Evolutionary conservation across 2,113 vertebrate species (phyloP), one percentile per base, ranked within the genome.

Genomic region (Crocuta crocuta): DNA sequence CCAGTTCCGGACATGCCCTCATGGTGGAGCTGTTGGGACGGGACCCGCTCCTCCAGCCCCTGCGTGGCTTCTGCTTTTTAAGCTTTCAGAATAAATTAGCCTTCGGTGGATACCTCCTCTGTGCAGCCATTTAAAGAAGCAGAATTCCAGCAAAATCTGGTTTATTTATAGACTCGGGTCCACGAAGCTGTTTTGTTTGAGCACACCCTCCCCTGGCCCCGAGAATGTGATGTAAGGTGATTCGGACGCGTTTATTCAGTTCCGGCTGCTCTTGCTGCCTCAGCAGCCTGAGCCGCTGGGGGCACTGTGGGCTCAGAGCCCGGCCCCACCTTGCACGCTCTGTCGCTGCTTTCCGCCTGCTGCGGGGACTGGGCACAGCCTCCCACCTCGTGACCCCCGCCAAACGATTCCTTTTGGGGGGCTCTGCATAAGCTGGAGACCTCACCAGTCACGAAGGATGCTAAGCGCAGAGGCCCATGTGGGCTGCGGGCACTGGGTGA

Each of bases 401-500:
- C 26, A 4, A 13, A 0, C 26, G 4, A 1, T 1, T 31, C 50
- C 7, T 50, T 39, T 2, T 8, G 39, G 68, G 71, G 17, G 17
- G 26, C 50, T 35, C 23, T 33, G n/a, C 48, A 48, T 5, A 39
- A 68, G 31, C 39, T 13, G 53, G 23, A 65, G 76, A 45, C 13
- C 13, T 9, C 13, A 21, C 1, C 13, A 0, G 1, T 55, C 28
- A 23, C 50, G 5, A 5, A 13, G 39, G 17, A 10, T 4, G 3
- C 0, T 8, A 12, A 33, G 33, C 9, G 0, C 26, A 7, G 53
- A 10, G 66, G 33, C 1, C 31, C 35, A 4, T 4, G 0, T 0
- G 1, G n/a, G 76, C n/a, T 2, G 0, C 0, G 1, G 4, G 21
- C 7, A 2, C 16, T 0, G 33, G 9, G 7, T 8, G n/a, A 35